These are phyloP conservation scores for Agrotis puta DNA, from an alignment of 2,888 invertebrate species.

Conservation along the genomic window DNA sequence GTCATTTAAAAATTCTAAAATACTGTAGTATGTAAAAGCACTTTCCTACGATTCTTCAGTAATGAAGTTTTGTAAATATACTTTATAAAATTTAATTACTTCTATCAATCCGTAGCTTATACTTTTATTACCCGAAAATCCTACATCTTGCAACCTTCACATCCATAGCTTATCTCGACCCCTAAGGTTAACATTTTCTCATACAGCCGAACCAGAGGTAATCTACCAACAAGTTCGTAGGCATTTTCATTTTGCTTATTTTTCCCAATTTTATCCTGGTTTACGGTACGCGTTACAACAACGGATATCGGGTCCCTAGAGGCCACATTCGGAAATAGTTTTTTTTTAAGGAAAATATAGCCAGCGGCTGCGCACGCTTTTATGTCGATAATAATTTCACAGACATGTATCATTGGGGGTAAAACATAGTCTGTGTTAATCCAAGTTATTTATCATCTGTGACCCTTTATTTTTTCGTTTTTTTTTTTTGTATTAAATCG, in stretches of 20 bases:
- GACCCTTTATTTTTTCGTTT: no score
- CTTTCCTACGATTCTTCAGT: no score
- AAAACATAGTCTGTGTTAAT: background rate
- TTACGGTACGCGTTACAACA: constrained; percentile 55
- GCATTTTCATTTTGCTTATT: constrained; percentile 51
- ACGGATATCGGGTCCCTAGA: constrained; percentile 36
- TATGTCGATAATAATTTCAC: no score
- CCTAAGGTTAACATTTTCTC: constrained; percentile 43
- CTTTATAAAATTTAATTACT: constrained; percentile 24
- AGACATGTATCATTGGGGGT: no score
- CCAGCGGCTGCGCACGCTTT: no score
- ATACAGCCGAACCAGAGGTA: constrained; percentile 28
- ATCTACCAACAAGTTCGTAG: constrained; percentile 28
- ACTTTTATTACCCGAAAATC: constrained; percentile 18
- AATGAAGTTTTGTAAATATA: no score
- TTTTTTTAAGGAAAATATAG: constrained; percentile 41
- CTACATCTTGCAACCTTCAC: constrained; percentile 34
- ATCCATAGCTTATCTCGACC: constrained; percentile 41
- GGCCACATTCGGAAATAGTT: constrained; percentile 46
- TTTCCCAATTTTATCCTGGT: constrained; percentile 56
- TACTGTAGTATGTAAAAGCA: no score
- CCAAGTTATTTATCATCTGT: no score
- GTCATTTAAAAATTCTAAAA: no score
- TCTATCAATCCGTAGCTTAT: constrained; percentile 1
- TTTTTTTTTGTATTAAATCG: no score